Conservation (phyloP, 1,140 invertebrate species). For the Panulirus ornatus region DNA sequence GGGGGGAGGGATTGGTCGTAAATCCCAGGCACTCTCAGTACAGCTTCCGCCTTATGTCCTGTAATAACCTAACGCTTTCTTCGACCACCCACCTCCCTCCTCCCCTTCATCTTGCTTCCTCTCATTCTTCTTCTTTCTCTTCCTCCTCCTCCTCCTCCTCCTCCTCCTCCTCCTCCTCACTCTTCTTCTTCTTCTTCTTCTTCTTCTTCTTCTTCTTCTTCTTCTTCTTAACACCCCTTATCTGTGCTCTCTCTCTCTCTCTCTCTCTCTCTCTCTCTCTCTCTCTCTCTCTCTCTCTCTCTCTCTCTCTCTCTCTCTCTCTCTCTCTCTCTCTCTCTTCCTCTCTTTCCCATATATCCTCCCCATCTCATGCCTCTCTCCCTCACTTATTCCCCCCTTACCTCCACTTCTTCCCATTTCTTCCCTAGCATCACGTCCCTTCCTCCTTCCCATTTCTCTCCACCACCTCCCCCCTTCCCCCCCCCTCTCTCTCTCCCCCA, state of each 20-base stretch:
- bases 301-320: slow-evolving; percentile 34
- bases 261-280: neutral
- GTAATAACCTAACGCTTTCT: too few relatives aligned
- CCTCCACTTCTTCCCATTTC: too few relatives aligned
- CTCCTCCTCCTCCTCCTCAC: neutral
- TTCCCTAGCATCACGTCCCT: too few relatives aligned
- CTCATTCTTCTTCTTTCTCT: neutral
- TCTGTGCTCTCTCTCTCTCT: slow-evolving; percentile 4
- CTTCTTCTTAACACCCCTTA: neutral
- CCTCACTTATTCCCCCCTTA: too few relatives aligned
- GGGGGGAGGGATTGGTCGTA: too few relatives aligned
- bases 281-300: slow-evolving; percentile 23
- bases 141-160: neutral
- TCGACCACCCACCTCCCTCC: too few relatives aligned
- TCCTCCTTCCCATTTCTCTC: neutral
- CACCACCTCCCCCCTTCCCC: neutral
- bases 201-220: neutral
- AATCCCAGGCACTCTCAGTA: too few relatives aligned
- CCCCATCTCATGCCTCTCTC: neutral
- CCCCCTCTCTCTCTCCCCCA: too few relatives aligned
- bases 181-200: neutral
- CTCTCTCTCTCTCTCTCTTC: slow-evolving; percentile 22
- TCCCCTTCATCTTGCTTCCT: neutral
- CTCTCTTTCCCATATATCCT: neutral
- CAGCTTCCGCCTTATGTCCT: too few relatives aligned